Evolutionary conservation across 2,113 vertebrate genomes (phyloP).

Genomic region (Festucalex cinctus): DNA sequence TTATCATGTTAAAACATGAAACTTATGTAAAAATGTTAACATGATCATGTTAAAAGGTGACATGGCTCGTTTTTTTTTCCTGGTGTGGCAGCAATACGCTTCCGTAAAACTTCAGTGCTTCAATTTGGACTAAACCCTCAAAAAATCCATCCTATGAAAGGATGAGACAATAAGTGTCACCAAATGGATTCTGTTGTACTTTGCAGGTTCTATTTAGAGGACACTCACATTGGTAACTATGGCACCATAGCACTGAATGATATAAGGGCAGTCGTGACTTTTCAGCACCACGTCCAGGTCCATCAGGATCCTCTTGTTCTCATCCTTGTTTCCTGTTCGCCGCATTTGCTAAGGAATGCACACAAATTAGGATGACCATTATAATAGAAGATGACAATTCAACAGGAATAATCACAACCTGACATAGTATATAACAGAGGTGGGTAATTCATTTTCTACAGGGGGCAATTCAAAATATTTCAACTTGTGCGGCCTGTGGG

Average conservation of each 20-base stretch:
- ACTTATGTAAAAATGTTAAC: no score
- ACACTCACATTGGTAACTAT: constrained; percentile 88
- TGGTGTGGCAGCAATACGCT: no score
- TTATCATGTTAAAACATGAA: no score
- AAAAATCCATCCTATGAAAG: not conserved
- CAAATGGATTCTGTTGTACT: not conserved
- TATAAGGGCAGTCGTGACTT: constrained; percentile 94
- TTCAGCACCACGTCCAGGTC: constrained; percentile 93
- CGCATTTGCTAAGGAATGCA: constrained; percentile 86
- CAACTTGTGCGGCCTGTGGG: no score
- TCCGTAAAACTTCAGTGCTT: not conserved
- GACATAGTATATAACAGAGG: not conserved
- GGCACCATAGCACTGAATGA: constrained; percentile 93
- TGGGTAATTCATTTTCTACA: no score
- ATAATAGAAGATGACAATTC: not conserved
- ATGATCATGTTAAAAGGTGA: no score
- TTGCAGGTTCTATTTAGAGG: constrained; percentile 1
- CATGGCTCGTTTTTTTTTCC: no score
- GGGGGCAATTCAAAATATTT: no score
- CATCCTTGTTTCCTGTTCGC: constrained; percentile 91
- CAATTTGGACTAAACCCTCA: not conserved
- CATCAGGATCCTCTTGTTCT: constrained; percentile 94
- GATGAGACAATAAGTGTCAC: not conserved
- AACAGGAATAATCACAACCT: not conserved
- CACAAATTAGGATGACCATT: not conserved